Conservation (phyloP, 1,140 invertebrate genomes). For the Formica selysi region DNA sequence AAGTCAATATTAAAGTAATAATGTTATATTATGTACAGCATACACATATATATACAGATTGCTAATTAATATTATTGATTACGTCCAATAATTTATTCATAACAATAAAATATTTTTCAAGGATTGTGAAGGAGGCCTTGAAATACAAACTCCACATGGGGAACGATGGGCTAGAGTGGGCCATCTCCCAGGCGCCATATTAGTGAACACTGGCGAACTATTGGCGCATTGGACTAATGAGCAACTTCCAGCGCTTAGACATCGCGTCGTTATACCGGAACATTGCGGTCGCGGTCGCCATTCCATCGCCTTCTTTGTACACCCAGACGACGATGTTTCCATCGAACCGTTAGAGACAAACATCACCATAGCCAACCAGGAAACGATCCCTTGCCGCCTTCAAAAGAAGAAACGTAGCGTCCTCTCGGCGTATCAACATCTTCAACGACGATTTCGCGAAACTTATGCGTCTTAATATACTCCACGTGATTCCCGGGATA, state of each 20-base stretch:
- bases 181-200: constrained; percentile 92
- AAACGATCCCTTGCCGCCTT: constrained; percentile 79
- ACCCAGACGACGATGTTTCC: constrained; percentile 89
- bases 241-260: constrained; percentile 90
- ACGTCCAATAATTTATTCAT: not conserved
- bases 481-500: not conserved
- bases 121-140: constrained; percentile 89
- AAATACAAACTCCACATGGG: constrained; percentile 89
- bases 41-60: not conserved
- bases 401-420: constrained; percentile 87
- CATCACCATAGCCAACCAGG: constrained; percentile 82
- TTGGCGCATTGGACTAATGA: constrained; percentile 92
- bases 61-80: not conserved
- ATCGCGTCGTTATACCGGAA: constrained; percentile 91
- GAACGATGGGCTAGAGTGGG: constrained; percentile 92
- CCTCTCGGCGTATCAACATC: constrained; percentile 89
- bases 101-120: constrained; percentile 59
- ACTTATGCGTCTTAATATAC: constrained; percentile 88
- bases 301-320: constrained; percentile 92
- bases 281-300: constrained; percentile 89
- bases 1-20: constrained; percentile 30
- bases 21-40: constrained; percentile 5
- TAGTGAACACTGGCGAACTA: constrained; percentile 93
- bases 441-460: constrained; percentile 90
- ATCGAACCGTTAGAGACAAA: constrained; percentile 88